These are phyloP conservation scores for Melipona quadrifasciata DNA, from an alignment of 1,140 invertebrate genomes.

Conservation along the genomic window DNA sequence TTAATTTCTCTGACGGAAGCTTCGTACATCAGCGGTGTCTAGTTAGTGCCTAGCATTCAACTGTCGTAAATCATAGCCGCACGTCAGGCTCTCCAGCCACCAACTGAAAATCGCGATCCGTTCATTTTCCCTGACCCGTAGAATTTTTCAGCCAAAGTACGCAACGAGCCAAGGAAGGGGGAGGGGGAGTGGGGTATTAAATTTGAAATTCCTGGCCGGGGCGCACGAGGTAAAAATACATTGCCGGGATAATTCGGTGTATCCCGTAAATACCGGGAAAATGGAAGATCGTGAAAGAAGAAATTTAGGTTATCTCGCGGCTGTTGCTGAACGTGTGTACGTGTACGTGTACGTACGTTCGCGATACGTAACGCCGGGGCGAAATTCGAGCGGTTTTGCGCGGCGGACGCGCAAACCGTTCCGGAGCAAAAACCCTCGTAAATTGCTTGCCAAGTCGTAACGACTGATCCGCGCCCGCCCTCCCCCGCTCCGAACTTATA, in stretches of 20 bases:
- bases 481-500: not conserved
- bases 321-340: not conserved
- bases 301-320: slow-evolving; percentile 35
- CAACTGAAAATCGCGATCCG: not conserved
- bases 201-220: not conserved
- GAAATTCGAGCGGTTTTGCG: slow-evolving; percentile 45
- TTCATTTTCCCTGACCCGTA: not conserved
- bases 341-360: not conserved
- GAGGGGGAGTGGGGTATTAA: not conserved
- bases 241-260: slow-evolving; percentile 4
- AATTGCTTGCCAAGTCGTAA: slow-evolving; percentile 30
- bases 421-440: slow-evolving; percentile 19
- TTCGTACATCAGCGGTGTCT: no score
- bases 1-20: no score
- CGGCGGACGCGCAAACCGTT: slow-evolving; percentile 29
- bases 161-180: not conserved
- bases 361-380: not conserved
- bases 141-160: not conserved
- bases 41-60: no score
- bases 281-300: slow-evolving; percentile 35
- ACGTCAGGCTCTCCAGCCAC: not conserved
- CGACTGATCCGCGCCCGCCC: slow-evolving; percentile 5
- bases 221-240: slow-evolving; percentile 14
- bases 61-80: not conserved
- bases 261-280: slow-evolving; percentile 29